Evolutionary conservation across 2,797 vertebrate genomes (phyloP).

Genomic region (Alfaro cultratus): DNA sequence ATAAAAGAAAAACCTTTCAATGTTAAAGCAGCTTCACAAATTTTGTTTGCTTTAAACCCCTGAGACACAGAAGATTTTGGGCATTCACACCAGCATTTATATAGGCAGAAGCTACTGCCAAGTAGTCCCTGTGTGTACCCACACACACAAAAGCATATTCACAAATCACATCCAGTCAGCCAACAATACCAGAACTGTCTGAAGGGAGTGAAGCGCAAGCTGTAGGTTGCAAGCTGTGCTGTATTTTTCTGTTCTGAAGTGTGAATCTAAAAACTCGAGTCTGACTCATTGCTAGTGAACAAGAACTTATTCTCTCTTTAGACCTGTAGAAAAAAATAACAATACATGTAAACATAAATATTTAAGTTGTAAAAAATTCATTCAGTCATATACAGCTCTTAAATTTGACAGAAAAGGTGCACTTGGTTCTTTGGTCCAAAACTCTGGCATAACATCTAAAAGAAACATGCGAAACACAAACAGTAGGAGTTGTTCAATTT

Average conservation of each 20-base stretch:
- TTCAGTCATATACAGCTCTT: background rate
- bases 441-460: background rate
- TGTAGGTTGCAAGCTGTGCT: conserved; percentile 58
- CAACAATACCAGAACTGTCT: conserved; percentile 52
- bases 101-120: conserved; percentile 14
- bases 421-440: background rate
- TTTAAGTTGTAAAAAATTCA: background rate
- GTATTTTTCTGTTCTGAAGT: conserved; percentile 52
- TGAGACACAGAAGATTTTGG: background rate
- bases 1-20: background rate
- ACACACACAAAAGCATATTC: conserved; percentile 41
- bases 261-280: conserved; percentile 53
- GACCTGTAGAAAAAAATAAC: background rate
- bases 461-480: background rate
- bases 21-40: background rate
- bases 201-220: conserved; percentile 41
- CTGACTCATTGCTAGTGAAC: conserved; percentile 59
- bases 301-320: conserved; percentile 29
- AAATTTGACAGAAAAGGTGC: background rate
- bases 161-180: conserved; percentile 58
- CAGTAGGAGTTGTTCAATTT: background rate
- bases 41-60: background rate
- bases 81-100: background rate
- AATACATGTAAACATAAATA: background rate
- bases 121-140: conserved; percentile 35